Base-by-base conservation (phyloP, 2,888 invertebrate species). In the Hirtodrosophila cameraria region DNA sequence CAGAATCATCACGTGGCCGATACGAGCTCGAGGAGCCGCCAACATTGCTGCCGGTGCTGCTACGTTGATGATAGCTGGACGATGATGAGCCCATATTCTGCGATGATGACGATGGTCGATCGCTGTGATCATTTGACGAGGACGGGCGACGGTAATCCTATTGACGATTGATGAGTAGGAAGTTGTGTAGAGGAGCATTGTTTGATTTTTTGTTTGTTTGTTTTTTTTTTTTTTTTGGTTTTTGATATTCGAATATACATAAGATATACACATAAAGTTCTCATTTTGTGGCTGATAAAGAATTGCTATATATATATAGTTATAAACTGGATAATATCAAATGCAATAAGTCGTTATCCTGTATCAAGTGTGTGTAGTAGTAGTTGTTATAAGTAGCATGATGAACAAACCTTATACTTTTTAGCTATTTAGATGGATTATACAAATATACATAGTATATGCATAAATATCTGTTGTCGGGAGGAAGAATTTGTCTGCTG, bases 91-190 rank as follows among this genome's bases (percentile, higher is more conserved):
- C 77, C 70, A 82, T 72, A 15, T 88, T 88, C 50, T 89, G 86
- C 64, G 89, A 82, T 43, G 88, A 88, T 48, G 90, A 90, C 64
- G 89, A 88, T 71, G 90, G 89, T 12, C 90, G 89, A 86, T 90
- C 90, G 42, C 88, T 90, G 73, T 90, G 89, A 75, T 86, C 87
- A 61, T 82, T 81, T 59, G 85, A 78, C 59, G 89, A 88, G 42
- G 88, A 75, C 48, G 89, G 89, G 45, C 90, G 90, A 82, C 90
- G 89, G 79, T 90, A 90, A 77, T 90, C 90, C 88, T 90, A 89
- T 82, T 84, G 89, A 83, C 82, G 89, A 86, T 83, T 82, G 89
- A 88, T 87, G 90, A 90, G 83, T 89, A 88, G 82, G 87, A 87
- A 75, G 89, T 81, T 79, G 88, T 88, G 77, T 85, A 88, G 74